Base-by-base conservation (phyloP, 2,888 invertebrate species). In the Drosophila prolongata region DNA sequence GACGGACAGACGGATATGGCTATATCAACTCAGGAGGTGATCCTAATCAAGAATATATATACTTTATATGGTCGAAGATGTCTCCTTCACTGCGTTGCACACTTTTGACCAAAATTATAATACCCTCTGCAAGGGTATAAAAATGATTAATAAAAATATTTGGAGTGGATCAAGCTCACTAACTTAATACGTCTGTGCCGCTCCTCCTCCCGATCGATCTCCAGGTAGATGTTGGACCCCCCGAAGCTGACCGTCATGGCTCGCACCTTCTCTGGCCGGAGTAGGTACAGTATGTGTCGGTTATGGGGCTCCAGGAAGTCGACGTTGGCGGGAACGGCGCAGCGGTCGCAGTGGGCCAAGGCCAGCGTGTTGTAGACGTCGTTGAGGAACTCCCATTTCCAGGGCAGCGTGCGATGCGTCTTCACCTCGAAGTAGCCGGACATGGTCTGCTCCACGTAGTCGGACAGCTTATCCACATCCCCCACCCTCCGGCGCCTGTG, bases 311-410 rank as follows among this genome's bases (percentile, higher is more conserved):
- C 49, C 11, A 78, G 10, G 6, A 71, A 76, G 24, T 85, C 72
- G 0, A 75, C 30, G 5, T 69, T 64, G n/a, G 24, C 35, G 0
- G 77, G 75, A 19, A 84, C 57, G 0, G 75, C 47, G 19, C 84
- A 90, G 9, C 71, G 71, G 70, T 92, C 91, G 8, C 79, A 42
- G 50, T 90, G 78, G 6, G 91, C 83, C 62, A 92, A 49, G 0
- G 84, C 92, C 42, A 91, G 11, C 2, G 79, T 79, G 61, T 92
- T 92, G 62, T 90, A 92, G 8, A 92, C 84, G 35, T 92, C 92
- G 62, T 88, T 90, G 3, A 91, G 72, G 37, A 90, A 91, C 64
- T 91, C 89, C 60, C 89, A 90, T 62, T 91, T 92, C 89, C 92
- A 90, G 16, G 92, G 92, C 81, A 92, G 84, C 0, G 91, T 86